These are phyloP conservation scores for Lamellibrachia satsuma DNA, from an alignment of 2,888 invertebrate species.

Conservation along the genomic window DNA sequence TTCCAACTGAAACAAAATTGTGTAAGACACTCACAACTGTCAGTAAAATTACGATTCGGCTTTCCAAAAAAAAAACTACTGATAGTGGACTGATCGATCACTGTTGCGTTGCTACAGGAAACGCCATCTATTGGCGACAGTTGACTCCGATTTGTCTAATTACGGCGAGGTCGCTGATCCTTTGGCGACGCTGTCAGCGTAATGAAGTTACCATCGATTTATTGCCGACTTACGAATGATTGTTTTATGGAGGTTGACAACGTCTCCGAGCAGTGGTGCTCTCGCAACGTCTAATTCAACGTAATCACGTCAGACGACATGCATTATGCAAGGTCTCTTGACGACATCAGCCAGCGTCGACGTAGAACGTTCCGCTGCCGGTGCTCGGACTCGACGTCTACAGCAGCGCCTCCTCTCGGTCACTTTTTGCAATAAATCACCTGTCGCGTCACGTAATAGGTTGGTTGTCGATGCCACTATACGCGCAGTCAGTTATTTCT, in stretches of 20 bases:
- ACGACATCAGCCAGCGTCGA: background rate
- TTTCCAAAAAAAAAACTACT: too few species aligned
- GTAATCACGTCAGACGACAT: background rate
- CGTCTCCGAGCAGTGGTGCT: background rate
- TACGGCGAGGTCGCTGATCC: background rate
- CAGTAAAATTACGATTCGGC: too few species aligned
- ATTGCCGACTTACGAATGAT: constrained; percentile 1
- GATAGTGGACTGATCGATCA: background rate
- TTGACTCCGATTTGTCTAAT: background rate
- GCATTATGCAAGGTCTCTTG: background rate
- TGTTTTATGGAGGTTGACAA: constrained; percentile 11
- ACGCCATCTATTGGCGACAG: background rate
- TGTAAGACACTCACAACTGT: too few species aligned
- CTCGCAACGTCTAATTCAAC: background rate
- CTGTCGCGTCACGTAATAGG: background rate
- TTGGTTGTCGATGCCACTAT: background rate
- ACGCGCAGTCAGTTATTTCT: too few species aligned
- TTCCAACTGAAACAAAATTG: too few species aligned
- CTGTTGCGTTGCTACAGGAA: background rate
- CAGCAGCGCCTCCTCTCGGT: background rate
- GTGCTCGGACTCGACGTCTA: background rate
- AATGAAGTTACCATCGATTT: constrained; percentile 13
- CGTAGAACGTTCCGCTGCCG: background rate
- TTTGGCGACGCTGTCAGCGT: background rate
- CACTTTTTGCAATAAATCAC: background rate